These are phyloP conservation scores for Drosophila anomelani DNA, from an alignment of 2,888 invertebrate genomes.

Conservation along the genomic window DNA sequence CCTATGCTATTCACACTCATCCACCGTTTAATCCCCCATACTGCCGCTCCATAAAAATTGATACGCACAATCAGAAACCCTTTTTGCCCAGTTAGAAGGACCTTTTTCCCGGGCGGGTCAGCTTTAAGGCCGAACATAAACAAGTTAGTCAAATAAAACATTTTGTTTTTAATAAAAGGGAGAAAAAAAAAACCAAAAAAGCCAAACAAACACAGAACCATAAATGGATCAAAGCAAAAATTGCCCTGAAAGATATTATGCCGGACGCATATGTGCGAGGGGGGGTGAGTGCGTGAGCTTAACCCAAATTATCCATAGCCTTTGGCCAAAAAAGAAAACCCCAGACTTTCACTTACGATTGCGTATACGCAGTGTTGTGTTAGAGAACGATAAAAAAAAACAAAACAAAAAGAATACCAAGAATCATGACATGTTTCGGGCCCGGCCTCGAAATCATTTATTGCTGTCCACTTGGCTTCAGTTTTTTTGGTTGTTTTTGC, in stretches of 20 bases:
- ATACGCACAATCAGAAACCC: slow-evolving; percentile 50
- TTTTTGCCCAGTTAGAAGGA: slow-evolving; percentile 36
- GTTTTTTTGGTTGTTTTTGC: slow-evolving; percentile 5
- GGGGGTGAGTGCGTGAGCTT: slow-evolving; percentile 31
- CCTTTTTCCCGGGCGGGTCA: slow-evolving; percentile 36
- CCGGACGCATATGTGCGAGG: slow-evolving; percentile 33
- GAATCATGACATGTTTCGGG: slow-evolving; percentile 51
- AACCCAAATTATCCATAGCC: slow-evolving; percentile 76
- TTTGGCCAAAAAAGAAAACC: slow-evolving; percentile 49
- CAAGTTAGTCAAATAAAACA: slow-evolving; percentile 66
- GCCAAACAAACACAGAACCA: slow-evolving; percentile 54
- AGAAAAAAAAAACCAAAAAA: slow-evolving; percentile 1
- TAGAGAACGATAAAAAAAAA: slow-evolving; percentile 7
- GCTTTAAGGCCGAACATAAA: slow-evolving; percentile 51
- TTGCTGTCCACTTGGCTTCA: slow-evolving; percentile 69
- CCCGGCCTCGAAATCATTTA: slow-evolving; percentile 67
- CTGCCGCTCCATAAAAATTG: slow-evolving; percentile 43
- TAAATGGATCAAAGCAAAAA: slow-evolving; percentile 77
- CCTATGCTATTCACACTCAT: slow-evolving; percentile 46
- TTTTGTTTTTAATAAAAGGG: slow-evolving; percentile 74
- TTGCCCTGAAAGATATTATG: slow-evolving; percentile 44
- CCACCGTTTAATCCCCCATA: slow-evolving; percentile 19
- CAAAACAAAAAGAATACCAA: slow-evolving; percentile 38
- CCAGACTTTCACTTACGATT: slow-evolving; percentile 71
- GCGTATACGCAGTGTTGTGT: slow-evolving; percentile 73